A percentile compares a stretch with the other conserved stretches of the same genome.
Conservation (phyloP, 2,113 vertebrate genomes). For the Acrocephalus kingi region DNA sequence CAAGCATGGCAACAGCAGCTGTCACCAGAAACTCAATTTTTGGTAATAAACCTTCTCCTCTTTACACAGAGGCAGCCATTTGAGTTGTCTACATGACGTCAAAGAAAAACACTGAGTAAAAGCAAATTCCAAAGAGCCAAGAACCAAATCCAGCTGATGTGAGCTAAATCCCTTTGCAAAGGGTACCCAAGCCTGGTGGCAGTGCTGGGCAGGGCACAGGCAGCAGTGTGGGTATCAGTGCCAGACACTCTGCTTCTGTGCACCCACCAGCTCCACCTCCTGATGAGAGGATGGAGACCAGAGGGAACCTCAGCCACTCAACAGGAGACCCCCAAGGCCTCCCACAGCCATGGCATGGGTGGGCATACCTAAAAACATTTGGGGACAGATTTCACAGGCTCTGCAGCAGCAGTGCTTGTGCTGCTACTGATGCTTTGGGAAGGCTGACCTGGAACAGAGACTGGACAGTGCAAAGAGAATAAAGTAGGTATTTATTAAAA, state of each 20-base stretch:
- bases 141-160: neutral
- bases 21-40: neutral
- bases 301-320: neutral
- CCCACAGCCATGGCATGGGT: neutral
- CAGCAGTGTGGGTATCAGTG: accelerated
- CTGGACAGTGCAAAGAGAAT: neutral
- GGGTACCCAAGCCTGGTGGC: neutral
- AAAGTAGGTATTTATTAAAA: neutral
- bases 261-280: neutral
- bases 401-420: neutral
- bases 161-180: neutral
- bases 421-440: neutral
- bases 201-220: neutral
- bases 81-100: neutral
- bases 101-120: neutral
- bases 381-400: neutral
- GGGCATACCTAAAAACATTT: neutral
- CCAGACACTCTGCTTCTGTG: neutral
- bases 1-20: neutral
- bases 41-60: neutral
- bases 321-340: neutral
- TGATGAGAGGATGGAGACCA: neutral
- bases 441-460: neutral
- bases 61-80: neutral
- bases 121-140: neutral